These are phyloP conservation scores for Accipiter virgatus DNA, from an alignment of 2,113 vertebrate species.

Conservation along the genomic window DNA sequence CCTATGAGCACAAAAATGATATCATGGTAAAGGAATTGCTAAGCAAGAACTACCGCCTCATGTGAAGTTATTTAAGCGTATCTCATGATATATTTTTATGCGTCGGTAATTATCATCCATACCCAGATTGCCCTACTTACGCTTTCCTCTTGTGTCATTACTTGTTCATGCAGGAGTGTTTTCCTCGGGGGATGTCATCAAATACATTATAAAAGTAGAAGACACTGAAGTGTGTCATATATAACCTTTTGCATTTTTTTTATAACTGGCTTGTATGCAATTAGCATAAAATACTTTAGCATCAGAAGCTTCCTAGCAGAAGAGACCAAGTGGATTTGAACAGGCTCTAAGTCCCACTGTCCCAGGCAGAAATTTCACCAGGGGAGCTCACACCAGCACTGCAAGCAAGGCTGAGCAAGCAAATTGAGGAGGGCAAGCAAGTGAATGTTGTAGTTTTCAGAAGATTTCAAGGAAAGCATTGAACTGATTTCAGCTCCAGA, in stretches of 20 bases:
- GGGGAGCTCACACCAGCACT: not conserved
- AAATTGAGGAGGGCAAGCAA: not conserved
- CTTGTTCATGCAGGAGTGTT: conserved; percentile 21
- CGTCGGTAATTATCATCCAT: not conserved
- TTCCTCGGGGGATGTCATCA: not conserved
- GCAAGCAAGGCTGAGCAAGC: not conserved
- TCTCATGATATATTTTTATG: conserved; percentile 29
- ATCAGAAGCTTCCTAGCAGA: not conserved
- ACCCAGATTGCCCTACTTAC: conserved; percentile 15
- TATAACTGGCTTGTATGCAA: not conserved
- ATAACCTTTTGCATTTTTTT: not conserved
- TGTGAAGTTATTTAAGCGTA: not conserved
- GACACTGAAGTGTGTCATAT: not conserved
- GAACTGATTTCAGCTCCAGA: not conserved
- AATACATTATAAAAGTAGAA: conserved; percentile 4
- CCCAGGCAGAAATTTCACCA: not conserved
- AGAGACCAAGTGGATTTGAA: not conserved
- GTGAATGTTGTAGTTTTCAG: not conserved
- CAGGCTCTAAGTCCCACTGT: not conserved
- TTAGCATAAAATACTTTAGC: not conserved
- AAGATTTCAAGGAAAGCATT: not conserved
- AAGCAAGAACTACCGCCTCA: conserved; percentile 1
- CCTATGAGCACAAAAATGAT: not conserved
- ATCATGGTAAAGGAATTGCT: conserved; percentile 1
- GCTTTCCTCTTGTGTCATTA: not conserved